phyloP scores from a whole-genome alignment of 2,113 vertebrate genomes.

The Gnathonemus echidnorhynchus region DNA sequence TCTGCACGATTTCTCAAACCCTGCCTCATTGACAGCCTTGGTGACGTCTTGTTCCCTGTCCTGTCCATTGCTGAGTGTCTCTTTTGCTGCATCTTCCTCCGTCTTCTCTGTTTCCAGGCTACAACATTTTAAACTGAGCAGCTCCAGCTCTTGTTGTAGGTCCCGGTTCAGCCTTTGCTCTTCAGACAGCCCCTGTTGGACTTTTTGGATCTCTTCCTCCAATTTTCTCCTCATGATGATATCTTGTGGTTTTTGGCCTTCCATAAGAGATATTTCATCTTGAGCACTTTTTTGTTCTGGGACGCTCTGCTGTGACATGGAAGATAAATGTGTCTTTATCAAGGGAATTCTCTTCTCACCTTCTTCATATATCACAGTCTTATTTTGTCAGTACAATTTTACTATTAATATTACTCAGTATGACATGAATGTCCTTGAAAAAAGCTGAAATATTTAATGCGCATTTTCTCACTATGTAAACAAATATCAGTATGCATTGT shows the following conservation, averaged over 20 bases:
- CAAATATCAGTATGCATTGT: not conserved
- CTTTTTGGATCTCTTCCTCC: constrained; percentile 74
- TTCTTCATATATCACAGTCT: not conserved
- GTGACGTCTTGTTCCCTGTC: constrained; percentile 82
- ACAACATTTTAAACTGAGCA: constrained; percentile 62
- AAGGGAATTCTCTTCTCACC: not conserved
- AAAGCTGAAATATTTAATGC: not conserved
- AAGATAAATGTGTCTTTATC: constrained; percentile 70
- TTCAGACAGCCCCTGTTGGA: constrained; percentile 75
- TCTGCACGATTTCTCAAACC: constrained; percentile 74
- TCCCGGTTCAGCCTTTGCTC: constrained; percentile 74
- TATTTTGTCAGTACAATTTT: not conserved
- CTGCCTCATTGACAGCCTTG: constrained; percentile 84
- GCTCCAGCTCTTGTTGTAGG: constrained; percentile 76
- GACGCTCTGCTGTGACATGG: constrained; percentile 49
- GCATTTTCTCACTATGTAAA: not conserved
- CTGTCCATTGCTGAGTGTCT: constrained; percentile 82
- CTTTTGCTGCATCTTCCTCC: constrained; percentile 82
- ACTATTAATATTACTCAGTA: not conserved
- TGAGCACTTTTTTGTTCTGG: constrained; percentile 58
- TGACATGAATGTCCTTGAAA: not conserved
- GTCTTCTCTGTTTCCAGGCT: constrained; percentile 70
- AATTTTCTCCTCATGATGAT: constrained; percentile 78
- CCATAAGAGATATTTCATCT: constrained; percentile 77
- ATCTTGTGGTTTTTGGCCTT: constrained; percentile 78